Evolutionary conservation across 2,113 vertebrate genomes (phyloP).

Genomic region (Ptyas mucosa): DNA sequence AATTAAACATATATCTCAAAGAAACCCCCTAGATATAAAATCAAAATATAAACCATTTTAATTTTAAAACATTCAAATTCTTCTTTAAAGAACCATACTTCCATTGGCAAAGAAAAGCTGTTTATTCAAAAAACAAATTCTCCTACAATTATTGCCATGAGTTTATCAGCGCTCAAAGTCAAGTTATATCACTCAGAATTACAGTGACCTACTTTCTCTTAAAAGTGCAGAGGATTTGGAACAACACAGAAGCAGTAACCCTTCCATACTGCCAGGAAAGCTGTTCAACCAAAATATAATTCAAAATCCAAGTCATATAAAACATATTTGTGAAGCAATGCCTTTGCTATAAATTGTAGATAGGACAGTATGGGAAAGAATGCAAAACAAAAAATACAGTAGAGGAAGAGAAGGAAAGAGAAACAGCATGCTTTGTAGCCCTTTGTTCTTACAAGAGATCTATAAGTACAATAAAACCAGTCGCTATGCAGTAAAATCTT

Average conservation of each 20-base stretch:
- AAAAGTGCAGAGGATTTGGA: not conserved
- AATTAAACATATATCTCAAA: not conserved
- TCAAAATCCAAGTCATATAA: not conserved
- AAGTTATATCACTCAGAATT: not conserved
- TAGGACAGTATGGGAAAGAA: not conserved
- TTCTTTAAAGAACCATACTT: not conserved
- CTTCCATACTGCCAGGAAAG: not conserved
- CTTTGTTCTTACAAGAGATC: not conserved
- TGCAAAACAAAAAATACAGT: not conserved
- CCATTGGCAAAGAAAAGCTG: not conserved
- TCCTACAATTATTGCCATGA: not conserved
- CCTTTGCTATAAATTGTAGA: not conserved
- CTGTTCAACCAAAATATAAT: not conserved
- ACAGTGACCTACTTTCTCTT: not conserved
- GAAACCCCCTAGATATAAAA: not conserved
- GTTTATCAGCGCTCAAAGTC: not conserved
- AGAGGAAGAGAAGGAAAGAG: not conserved
- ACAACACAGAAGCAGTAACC: not conserved
- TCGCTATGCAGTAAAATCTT: not conserved
- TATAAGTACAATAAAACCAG: not conserved
- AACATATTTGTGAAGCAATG: not conserved
- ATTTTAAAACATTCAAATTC: not conserved
- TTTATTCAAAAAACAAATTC: not conserved
- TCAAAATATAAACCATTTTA: not conserved
- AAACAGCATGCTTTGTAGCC: not conserved